phyloP scores from a whole-genome alignment of 2,888 invertebrate species.

The Agrotis exclamationis region DNA sequence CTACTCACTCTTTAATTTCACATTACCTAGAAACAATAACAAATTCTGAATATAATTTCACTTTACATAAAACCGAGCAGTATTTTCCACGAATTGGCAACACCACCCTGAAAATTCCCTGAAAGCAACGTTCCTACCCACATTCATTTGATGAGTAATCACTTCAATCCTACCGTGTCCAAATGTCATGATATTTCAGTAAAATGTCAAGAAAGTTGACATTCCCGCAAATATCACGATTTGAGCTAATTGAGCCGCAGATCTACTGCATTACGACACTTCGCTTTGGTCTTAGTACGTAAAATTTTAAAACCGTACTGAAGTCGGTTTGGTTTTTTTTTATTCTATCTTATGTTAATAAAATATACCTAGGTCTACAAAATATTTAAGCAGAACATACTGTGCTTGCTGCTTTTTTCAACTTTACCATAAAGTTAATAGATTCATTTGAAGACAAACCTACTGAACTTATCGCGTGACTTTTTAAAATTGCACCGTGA shows the following conservation, averaged over 20 bases:
- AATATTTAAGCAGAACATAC: background rate
- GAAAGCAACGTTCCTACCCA: conserved; percentile 11
- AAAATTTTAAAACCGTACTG: conserved; percentile 2
- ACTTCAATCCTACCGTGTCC: conserved; percentile 37
- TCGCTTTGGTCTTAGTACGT: conserved; percentile 5
- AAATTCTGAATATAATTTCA: conserved; percentile 15
- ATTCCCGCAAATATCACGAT: conserved; percentile 71
- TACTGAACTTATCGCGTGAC: no score
- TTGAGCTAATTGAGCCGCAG: conserved; percentile 50
- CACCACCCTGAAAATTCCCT: conserved; percentile 26
- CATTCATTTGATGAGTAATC: conserved; percentile 39
- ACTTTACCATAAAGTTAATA: background rate
- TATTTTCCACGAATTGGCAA: conserved; percentile 12
- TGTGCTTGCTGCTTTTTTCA: background rate
- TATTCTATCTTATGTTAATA: no score
- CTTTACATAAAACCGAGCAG: background rate
- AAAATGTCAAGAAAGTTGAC: conserved; percentile 78
- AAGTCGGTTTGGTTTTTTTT: background rate
- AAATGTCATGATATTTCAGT: conserved; percentile 72
- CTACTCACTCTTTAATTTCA: background rate
- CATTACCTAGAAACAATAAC: background rate
- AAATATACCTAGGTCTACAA: no score
- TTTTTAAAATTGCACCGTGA: no score
- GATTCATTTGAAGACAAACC: no score
- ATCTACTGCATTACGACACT: conserved; percentile 59